Conservation (phyloP, 2,888 invertebrate species). For the Dasysyrphus tricinctus region DNA sequence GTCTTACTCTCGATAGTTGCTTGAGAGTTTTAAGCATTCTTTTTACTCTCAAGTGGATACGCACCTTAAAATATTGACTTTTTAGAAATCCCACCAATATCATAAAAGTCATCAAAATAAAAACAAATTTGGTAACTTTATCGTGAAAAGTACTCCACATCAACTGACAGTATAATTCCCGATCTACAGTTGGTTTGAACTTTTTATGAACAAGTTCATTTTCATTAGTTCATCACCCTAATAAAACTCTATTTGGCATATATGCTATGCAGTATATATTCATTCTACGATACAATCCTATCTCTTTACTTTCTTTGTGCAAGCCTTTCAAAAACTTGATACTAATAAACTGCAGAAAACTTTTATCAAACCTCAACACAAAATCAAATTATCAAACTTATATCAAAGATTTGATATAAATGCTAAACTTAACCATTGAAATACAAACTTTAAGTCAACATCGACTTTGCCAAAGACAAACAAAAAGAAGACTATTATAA, state of each 20-base stretch:
- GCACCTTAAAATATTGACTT: too few species aligned
- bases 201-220: background rate
- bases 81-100: too few species aligned
- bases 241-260: background rate
- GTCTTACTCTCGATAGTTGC: too few species aligned
- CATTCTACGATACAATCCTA: background rate
- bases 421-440: slow-evolving; percentile 6
- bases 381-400: slow-evolving; percentile 62
- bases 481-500: background rate
- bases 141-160: too few species aligned
- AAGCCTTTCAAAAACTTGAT: background rate
- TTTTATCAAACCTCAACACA: slow-evolving; percentile 32
- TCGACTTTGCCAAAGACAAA: background rate
- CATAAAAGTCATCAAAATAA: too few species aligned
- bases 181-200: background rate
- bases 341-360: slow-evolving; percentile 28
- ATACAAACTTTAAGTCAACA: slow-evolving; percentile 19
- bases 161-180: too few species aligned
- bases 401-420: slow-evolving; percentile 35
- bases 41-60: too few species aligned
- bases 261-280: too few species aligned
- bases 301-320: background rate
- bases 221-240: background rate
- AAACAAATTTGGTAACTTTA: too few species aligned
- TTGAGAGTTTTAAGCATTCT: too few species aligned